phyloP scores from a whole-genome alignment of 2,797 vertebrate genomes.

The Anas bernieri region DNA sequence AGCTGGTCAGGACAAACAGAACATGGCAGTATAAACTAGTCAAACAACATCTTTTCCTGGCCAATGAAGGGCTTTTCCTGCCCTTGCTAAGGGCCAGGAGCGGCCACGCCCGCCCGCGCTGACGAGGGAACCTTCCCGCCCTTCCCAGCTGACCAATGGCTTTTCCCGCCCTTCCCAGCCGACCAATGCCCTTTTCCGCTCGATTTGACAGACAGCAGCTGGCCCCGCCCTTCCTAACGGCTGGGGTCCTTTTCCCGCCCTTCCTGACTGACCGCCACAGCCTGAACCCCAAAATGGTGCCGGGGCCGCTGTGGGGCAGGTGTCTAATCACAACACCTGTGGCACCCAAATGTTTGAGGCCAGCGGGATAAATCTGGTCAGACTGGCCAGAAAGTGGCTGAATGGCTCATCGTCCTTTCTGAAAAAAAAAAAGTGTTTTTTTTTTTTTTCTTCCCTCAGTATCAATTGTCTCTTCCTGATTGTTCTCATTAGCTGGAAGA shows the following conservation, averaged over 20 bases:
- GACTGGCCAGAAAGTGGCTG: neutral
- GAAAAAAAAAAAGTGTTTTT: neutral
- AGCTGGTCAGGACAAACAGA: neutral
- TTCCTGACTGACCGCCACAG: neutral
- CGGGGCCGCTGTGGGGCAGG: neutral
- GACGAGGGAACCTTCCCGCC: neutral
- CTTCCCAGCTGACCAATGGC: neutral
- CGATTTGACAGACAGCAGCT: neutral
- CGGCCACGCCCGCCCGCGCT: neutral
- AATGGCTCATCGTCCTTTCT: neutral
- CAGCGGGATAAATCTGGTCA: neutral
- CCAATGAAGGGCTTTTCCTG: neutral
- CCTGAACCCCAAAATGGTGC: rapidly evolving
- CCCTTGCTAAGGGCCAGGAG: neutral
- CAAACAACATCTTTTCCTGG: neutral
- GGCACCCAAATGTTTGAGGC: rapidly evolving
- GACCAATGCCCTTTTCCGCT: neutral
- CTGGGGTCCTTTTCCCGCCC: neutral
- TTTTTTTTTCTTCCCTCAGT: neutral
- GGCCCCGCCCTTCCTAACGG: too few species aligned
- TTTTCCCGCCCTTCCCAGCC: neutral
- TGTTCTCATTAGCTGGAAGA: neutral
- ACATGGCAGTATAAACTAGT: neutral
- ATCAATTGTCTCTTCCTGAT: neutral
- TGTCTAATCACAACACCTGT: neutral